Percentiles rank a stretch among this genome's conserved stretches.
phyloP scores from a whole-genome alignment of 2,888 invertebrate species.

The Caenorhabditis sp. region DNA sequence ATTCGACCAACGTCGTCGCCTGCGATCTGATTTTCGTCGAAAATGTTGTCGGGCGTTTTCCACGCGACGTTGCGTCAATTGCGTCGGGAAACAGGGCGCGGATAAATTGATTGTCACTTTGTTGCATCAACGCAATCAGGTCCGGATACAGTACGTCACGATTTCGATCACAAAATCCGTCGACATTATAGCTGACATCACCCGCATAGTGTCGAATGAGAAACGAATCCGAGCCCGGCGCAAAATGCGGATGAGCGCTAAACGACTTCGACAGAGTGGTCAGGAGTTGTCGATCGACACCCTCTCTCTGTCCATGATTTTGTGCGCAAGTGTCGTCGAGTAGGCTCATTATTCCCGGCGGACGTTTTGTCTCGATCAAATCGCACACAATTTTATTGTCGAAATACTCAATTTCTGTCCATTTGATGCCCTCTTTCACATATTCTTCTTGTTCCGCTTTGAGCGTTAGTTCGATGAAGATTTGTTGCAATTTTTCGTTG shows the following conservation, averaged over 20 bases:
- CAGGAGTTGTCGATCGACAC: constrained; percentile 74
- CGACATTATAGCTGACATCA: constrained; percentile 77
- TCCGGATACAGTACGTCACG: constrained; percentile 78
- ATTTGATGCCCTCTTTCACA: constrained; percentile 73
- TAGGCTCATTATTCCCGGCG: constrained; percentile 76
- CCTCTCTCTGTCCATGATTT: constrained; percentile 78
- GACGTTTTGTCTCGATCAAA: constrained; percentile 77
- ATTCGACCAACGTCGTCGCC: constrained; percentile 78
- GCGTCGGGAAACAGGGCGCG: constrained; percentile 77
- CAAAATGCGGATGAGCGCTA: constrained; percentile 76
- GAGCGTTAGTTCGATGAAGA: constrained; percentile 79
- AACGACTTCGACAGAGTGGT: constrained; percentile 40
- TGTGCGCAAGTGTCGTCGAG: constrained; percentile 80
- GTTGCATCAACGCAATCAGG: constrained; percentile 78
- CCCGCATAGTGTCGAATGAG: constrained; percentile 79
- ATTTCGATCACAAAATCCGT: constrained; percentile 79
- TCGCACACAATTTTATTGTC: constrained; percentile 80
- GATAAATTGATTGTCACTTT: constrained; percentile 76
- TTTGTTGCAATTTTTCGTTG: constrained; percentile 80
- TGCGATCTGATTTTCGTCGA: constrained; percentile 79
- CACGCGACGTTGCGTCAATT: constrained; percentile 72
- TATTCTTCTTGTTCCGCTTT: constrained; percentile 75
- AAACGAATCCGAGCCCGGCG: constrained; percentile 75
- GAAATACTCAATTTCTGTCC: constrained; percentile 79
- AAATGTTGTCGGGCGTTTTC: constrained; percentile 77